Evolutionary conservation across 2,888 invertebrate species (phyloP), one percentile per base, ranked within the genome.

Genomic region (Cantharis flavilabris): DNA sequence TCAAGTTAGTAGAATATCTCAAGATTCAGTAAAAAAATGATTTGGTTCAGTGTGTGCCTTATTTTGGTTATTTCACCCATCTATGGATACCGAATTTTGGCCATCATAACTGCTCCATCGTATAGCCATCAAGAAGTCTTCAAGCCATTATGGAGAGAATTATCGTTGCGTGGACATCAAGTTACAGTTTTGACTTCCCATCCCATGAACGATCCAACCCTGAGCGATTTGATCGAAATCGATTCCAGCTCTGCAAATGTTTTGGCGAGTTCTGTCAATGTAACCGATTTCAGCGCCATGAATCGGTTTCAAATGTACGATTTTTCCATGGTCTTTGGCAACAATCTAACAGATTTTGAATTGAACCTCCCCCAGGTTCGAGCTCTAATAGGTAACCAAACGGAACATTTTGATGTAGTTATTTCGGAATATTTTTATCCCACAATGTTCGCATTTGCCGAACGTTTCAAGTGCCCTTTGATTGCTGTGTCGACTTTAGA

Each of bases 101-200:
- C 85, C 0, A 82, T 90, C 0, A 84, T 89, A 62, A 84, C 89
- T n/a, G 84, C 87, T 3, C 88, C 90, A 3, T 88, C 89, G 2
- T 86, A 87, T 72, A 90, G 90, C 80, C 90, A 91, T 79, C 90
- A 90, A 82, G 82, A 88, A 0, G 87, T 89, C 0, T 90, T 86
- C 82, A 87, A 87, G 64, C 86, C 88, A 10, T 82, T 91, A 33
- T 88, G 89, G 82, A 82, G 86, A n/a, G 89, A 88, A 69, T 81
- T 91, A 20, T 87, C 88, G 0, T 81, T 84, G 49, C 85, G 88
- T 75, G 91, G 90, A 7, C 91, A 91, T 77, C 84, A 90, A 71
- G 77, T 91, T 0, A 88, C 89, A 0, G 83, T 90, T 0, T 71
- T 90, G 18, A 90, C 91, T 0, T 81, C 86, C 3, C 82, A 86